Evolutionary conservation across 2,888 invertebrate genomes (phyloP), one percentile per base, ranked within the genome.

Genomic region (Drosophila pseudotakahashii): DNA sequence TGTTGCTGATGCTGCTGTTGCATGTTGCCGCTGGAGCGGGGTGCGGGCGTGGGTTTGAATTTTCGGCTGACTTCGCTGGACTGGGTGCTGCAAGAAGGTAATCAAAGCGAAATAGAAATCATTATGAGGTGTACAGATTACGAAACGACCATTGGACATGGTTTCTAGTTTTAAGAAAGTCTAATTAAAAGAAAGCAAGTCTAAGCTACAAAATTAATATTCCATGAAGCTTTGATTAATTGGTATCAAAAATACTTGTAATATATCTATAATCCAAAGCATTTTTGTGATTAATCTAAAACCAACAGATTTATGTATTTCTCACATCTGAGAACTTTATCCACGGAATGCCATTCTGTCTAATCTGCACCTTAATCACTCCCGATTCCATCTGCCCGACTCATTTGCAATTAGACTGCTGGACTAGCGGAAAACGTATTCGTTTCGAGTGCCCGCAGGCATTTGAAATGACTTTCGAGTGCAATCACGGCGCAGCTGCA

Each of bases 31-130:
- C 75, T 57, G 68, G 76, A 26, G 70, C 86, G 57, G 45, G 50
- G 70, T 42, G 68, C 58, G 41, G 83, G 80, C n/a, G 73, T 87
- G 41, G 84, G 85, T 55, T 80, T 87, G 53, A 64, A 79, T 54
- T 60, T 84, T 47, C 51, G 36, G 41, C 16, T 16, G 23, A 36
- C 10, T 36, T 44, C 51, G 16, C 34, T 73, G 34, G 44, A 9
- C 50, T 26, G 59, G 60, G 34, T n/a, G 60, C 14, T 52, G 42
- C 37, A 52, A 41, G 39, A 16, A 50, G 26, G 7, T 0, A 23
- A 7, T 30, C 6, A 19, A 16, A 44, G 19, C 1, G 3, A 42
- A 16, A 16, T 44, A 14, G 47, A 41, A 52, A 42, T 51, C 16
- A 66, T 10, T 66, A 39, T 0, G 3, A 37, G 68, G 19, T 32